Conservation (phyloP, 2,888 invertebrate species). For the Drosophila rellima region DNA sequence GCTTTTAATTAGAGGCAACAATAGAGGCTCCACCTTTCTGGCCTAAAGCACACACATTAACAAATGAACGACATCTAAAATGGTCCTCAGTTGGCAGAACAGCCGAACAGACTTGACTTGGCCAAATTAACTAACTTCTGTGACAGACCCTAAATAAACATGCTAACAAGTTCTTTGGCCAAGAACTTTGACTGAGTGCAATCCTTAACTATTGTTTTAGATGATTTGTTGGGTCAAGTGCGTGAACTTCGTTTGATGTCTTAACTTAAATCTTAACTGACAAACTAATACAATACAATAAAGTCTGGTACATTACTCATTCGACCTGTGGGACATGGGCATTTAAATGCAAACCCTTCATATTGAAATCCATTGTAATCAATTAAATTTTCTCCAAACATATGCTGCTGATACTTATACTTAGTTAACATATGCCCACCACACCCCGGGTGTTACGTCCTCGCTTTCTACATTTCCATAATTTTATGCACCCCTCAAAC, state of each 20-base stretch:
- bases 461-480: constrained; percentile 55
- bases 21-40: constrained; percentile 47
- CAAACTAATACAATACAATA: not conserved
- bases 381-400: constrained; percentile 63
- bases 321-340: not conserved
- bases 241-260: constrained; percentile 25
- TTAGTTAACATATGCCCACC: constrained; percentile 39
- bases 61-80: constrained; percentile 74
- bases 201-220: constrained; percentile 34
- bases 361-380: constrained; percentile 38
- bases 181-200: constrained; percentile 27
- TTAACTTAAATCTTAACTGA: not conserved
- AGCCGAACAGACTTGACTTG: constrained; percentile 45
- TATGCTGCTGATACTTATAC: constrained; percentile 51
- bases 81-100: constrained; percentile 41
- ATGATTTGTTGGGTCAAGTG: constrained; percentile 39
- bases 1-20: constrained; percentile 78
- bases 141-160: constrained; percentile 44
- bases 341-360: constrained; percentile 4
- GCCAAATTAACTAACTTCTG: constrained; percentile 63
- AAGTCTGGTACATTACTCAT: not conserved
- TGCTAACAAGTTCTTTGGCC: constrained; percentile 41
- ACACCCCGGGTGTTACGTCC: constrained; percentile 18
- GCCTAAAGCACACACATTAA: constrained; percentile 65
- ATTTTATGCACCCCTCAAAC: constrained; percentile 75